Base-by-base conservation (phyloP, 2,797 vertebrate genomes). In the Aphelocoma californica region DNA sequence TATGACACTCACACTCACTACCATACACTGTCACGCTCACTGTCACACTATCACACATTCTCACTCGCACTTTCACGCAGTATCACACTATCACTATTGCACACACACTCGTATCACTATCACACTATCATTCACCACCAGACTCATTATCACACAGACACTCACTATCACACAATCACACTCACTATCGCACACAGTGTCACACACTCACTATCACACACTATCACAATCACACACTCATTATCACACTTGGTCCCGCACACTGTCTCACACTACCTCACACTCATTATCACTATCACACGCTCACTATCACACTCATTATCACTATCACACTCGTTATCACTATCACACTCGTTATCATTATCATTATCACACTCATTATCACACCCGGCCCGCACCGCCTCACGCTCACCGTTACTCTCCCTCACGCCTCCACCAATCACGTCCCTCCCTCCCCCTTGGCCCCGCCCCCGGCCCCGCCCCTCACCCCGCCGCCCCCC, bases 321-420 rank as follows among this genome's bases (percentile, higher is more conserved):
- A 40, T 14, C 47, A 20, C 34, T 34, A 34, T 34, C 34, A 34
- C 34, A 34, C 34, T 15, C 19, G 50, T 28, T 20, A 7, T 47
- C 44, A 47, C 36, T n/a, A 34, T 28, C 28, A 25, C 69, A 29
- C 7, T 19, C 47, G 38, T 21, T 29, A 15, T 7, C 50, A 32
- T 36, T 36, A 18, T 11, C 69, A 25, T 57, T 32, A 47, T 24
- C 47, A 31, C 31, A 21, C 23, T 18, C 10, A 18, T 40, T 28
- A 51, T 2, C 29, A 3, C 18, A 1, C 51, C 10, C 17, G 6
- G 1, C 32, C 32, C 54, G 1, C 75, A 2, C 31, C 13, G 11
- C 45, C 44, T 47, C 53, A 12, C 83, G 4, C 74, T 21, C 69
- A 3, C 36, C 38, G 34, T 14, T 29, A 7, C 42, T 3, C 81